Evolutionary conservation across 2,888 invertebrate genomes (phyloP), one percentile per base, ranked within the genome.

Genomic region (Phyllotreta striolata): DNA sequence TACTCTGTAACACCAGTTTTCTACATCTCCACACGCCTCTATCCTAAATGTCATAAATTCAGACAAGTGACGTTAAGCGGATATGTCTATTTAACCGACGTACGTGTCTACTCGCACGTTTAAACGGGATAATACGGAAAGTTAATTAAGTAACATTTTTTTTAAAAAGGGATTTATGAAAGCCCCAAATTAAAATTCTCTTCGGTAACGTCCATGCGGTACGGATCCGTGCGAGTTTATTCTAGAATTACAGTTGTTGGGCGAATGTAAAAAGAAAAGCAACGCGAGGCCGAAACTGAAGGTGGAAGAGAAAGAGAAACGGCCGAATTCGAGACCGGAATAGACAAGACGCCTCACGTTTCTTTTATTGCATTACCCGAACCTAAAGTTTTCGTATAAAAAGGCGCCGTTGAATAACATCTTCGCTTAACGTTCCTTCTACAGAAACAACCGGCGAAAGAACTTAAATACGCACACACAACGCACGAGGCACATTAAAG

Each of bases 341-440:
- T 44, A 44, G 44, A 14, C 44, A 44, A 44, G 13, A 14, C 14
- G 44, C 44, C 44, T 44, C 44, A 12, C 44, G 44, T 44, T 44
- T 12, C 44, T 44, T 44, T 44, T 44, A 44, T 44, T 44, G 44
- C 44, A 44, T 44, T 44, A 44, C 44, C 44, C 14, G 14, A 44
- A 44, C 44, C 24, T 24, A 24, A 24, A 24, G 24, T 44, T 44
- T 12, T 44, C 13, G 44, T 44, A 44, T 44, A 44, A 44, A 44
- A 44, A 44, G 10, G 44, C 44, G 44, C 10, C 44, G 44, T 44
- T 44, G 44, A 44, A 44, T 44, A 44, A 44, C 14, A 44, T 12
- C 44, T 44, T 7, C 12, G 44, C 13, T 24, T 44, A 44, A 44
- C 14, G 44, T 44, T 44, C 24, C 14, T 44, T 10, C 44, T 7